These are phyloP conservation scores for Galeruca laticollis DNA, from an alignment of 2,888 invertebrate genomes.

Conservation along the genomic window DNA sequence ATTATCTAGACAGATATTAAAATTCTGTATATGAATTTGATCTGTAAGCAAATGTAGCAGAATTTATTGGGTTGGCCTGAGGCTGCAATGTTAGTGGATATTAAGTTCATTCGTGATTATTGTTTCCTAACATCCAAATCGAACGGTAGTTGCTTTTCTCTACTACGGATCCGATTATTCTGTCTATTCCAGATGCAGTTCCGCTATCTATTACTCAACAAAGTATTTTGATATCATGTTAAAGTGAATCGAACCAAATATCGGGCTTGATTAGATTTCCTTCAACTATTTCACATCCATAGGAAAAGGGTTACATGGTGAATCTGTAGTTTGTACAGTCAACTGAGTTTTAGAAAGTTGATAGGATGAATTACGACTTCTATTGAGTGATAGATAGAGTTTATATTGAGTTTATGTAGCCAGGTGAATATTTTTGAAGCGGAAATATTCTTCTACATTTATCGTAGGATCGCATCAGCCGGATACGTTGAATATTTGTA, in stretches of 20 bases:
- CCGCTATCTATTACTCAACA: background rate
- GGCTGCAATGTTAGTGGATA: background rate
- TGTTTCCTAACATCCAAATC: constrained; percentile 2
- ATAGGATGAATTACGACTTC: no score
- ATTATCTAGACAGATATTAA: no score
- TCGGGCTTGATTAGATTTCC: background rate
- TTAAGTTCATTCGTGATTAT: background rate
- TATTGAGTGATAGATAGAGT: background rate
- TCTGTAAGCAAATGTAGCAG: background rate
- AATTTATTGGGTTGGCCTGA: background rate
- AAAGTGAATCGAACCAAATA: background rate
- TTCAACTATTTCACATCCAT: background rate
- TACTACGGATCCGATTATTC: background rate
- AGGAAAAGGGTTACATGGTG: background rate
- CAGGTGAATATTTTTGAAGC: no score
- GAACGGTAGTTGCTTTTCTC: background rate
- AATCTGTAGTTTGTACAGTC: background rate
- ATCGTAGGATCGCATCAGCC: no score
- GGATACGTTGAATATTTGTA: no score
- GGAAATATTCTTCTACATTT: no score
- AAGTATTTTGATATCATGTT: constrained; percentile 1
- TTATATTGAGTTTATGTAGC: no score
- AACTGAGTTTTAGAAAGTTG: background rate
- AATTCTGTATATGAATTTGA: background rate
- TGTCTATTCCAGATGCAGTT: constrained; percentile 5